These are phyloP conservation scores for Palythoa caribaeorum DNA, from an alignment of 92 coral and sea anemone genomes.

Conservation along the genomic window DNA sequence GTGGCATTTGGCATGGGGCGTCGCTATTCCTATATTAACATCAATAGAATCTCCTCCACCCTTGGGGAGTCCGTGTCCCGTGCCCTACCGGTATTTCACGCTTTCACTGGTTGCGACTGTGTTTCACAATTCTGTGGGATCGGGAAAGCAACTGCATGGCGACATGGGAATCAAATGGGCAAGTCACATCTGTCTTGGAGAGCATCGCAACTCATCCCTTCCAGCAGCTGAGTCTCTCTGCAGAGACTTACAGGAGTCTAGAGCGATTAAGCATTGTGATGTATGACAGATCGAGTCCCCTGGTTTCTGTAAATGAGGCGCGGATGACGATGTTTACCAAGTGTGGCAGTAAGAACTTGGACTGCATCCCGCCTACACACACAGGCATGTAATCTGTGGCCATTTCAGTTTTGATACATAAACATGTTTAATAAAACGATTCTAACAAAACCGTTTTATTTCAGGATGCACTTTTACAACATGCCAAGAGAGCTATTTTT, in stretches of 20 bases:
- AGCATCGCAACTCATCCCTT: neutral
- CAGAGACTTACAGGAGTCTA: neutral
- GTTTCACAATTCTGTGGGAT: neutral
- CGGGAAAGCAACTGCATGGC: neutral
- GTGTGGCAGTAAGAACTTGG: neutral
- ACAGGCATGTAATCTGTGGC: neutral
- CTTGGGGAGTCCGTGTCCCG: slow-evolving; percentile 61
- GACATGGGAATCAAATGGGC: neutral
- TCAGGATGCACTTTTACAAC: neutral
- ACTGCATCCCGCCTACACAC: neutral
- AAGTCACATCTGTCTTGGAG: neutral
- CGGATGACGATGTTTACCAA: neutral
- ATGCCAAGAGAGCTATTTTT: neutral
- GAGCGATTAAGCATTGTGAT: neutral
- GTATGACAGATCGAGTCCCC: neutral
- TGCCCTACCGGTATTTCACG: neutral
- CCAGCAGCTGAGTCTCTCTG: neutral
- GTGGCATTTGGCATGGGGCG: slow-evolving; percentile 69
- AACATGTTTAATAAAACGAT: no score
- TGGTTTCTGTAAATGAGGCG: neutral
- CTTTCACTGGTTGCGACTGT: neutral
- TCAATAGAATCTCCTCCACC: slow-evolving; percentile 28
- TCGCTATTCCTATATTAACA: slow-evolving; percentile 43
- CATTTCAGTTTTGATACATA: no score
- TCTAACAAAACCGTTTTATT: neutral